A percentile compares a stretch with the other conserved stretches of the same genome.
phyloP scores from a whole-genome alignment of 2,113 vertebrate genomes.

The Diphyllodes magnificus region DNA sequence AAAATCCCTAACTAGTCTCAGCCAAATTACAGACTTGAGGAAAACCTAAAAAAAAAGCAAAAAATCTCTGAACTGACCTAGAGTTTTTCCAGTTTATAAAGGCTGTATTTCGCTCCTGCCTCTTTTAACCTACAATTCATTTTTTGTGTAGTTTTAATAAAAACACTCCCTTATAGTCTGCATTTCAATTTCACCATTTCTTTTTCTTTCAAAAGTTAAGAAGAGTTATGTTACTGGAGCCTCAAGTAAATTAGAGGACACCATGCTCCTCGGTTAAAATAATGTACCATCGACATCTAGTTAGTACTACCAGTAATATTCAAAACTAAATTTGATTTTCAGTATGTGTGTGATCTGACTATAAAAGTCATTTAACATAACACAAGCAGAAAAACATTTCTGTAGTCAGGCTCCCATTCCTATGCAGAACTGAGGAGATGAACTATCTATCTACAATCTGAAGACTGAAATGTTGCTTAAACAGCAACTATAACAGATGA shows the following conservation, averaged over 20 bases:
- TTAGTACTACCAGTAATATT: neutral
- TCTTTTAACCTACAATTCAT: neutral
- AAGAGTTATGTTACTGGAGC: neutral
- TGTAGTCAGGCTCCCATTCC: neutral
- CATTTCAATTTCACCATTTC: neutral
- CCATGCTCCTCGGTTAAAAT: neutral
- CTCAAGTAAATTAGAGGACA: neutral
- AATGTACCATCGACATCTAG: neutral
- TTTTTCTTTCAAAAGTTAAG: neutral
- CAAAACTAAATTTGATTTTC: neutral
- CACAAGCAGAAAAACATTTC: neutral
- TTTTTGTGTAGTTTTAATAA: neutral
- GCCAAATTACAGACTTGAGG: constrained; percentile 45
- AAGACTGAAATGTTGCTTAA: neutral
- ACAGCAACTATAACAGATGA: neutral
- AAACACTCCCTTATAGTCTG: neutral
- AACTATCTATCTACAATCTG: neutral
- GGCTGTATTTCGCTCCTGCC: neutral
- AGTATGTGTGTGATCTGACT: neutral
- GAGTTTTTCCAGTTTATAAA: neutral
- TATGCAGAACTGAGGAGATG: neutral
- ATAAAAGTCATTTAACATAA: neutral
- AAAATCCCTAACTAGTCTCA: neutral
- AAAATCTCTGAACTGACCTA: neutral
- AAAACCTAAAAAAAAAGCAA: neutral